Percentiles rank a stretch among this genome's conserved stretches.
These are phyloP conservation scores for Alosa alosa DNA, from an alignment of 2,113 vertebrate species.

Conservation along the genomic window DNA sequence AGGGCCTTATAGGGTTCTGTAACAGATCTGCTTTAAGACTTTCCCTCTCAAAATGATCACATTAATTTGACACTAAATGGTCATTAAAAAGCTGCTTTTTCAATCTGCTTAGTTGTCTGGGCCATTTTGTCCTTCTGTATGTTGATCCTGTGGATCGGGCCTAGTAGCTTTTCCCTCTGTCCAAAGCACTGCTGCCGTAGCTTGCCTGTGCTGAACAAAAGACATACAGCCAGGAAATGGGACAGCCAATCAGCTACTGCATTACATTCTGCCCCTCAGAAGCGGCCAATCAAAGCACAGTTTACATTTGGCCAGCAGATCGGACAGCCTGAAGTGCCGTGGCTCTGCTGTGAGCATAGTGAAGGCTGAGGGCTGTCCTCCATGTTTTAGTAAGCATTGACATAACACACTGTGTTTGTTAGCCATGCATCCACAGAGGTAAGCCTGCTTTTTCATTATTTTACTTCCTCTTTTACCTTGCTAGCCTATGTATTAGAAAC, in stretches of 20 bases:
- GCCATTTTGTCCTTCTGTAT: constrained; percentile 29
- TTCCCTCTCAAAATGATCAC: neutral
- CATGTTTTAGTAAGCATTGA: constrained; percentile 99
- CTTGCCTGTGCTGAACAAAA: constrained; percentile 87
- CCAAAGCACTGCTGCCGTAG: constrained; percentile 84
- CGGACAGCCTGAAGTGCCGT: constrained; percentile 91
- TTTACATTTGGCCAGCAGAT: constrained; percentile 86
- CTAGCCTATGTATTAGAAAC: constrained; percentile 62
- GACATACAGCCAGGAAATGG: constrained; percentile 96
- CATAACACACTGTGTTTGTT: constrained; percentile 93
- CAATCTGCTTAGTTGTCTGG: constrained; percentile 22
- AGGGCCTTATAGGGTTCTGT: constrained; percentile 35
- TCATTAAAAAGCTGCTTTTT: neutral
- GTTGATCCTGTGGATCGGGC: constrained; percentile 70
- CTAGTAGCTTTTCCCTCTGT: constrained; percentile 75
- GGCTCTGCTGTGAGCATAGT: constrained; percentile 89
- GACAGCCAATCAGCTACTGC: constrained; percentile 86
- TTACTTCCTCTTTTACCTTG: constrained; percentile 72
- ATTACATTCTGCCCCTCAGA: constrained; percentile 80
- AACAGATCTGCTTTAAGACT: constrained; percentile 29
- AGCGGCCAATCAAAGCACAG: constrained; percentile 82
- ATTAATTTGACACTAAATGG: neutral
- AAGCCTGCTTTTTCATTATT: constrained; percentile 86
- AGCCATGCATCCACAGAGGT: constrained; percentile 99
- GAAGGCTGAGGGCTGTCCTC: constrained; percentile 96